Base-by-base conservation (phyloP, 64 coral and sea anemone genomes). In the Pachyseris speciosa region DNA sequence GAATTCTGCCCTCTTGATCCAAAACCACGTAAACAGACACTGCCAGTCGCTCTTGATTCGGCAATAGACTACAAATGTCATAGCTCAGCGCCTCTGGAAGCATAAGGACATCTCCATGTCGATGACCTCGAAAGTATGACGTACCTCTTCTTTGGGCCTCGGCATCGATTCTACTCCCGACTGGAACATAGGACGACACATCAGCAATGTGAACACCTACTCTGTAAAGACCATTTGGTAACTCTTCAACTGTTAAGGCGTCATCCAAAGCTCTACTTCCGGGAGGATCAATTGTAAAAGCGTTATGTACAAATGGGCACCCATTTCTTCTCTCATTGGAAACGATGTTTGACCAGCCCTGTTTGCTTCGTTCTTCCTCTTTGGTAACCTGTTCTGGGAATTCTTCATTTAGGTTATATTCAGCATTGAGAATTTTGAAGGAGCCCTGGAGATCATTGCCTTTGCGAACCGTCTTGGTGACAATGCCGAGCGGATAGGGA, bases 121-220 rank as follows among this genome's bases (percentile, higher is more conserved):
- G 25, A 41, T 74, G 37, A 15, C 36, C 83, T 3, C 52, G 74
- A 39, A 83, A 92, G 55, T 92, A 74, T 61, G 81, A 80, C 1
- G 84, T 76, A n/a, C 84, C 76, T 63, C 94, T 90, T 10, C 24
- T 66, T 49, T 28, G 64, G 25, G 94, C 94, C 26, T 96, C 94
- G 0, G 47, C 41, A 41, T 96, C 94, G 26, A 96, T 26, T 10
- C 22, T 60, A 24, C 75, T 87, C 6, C 55, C 67, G 13, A 50
- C 83, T 42, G 7, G 31, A 10, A 96, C 94, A 53, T 92, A 96
- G 26, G 69, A 96, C 20, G 94, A 88, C 28, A 96, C 94, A 19
- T 96, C 94, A 74, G 94, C 68, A 81, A 96, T 92, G 33, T 96
- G 94, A 28, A 96, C 53, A 34, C 83, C 81, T 27, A 96, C 66